These are phyloP conservation scores for Astreopora myriophthalma DNA, from an alignment of 64 coral and sea anemone species.

Conservation along the genomic window DNA sequence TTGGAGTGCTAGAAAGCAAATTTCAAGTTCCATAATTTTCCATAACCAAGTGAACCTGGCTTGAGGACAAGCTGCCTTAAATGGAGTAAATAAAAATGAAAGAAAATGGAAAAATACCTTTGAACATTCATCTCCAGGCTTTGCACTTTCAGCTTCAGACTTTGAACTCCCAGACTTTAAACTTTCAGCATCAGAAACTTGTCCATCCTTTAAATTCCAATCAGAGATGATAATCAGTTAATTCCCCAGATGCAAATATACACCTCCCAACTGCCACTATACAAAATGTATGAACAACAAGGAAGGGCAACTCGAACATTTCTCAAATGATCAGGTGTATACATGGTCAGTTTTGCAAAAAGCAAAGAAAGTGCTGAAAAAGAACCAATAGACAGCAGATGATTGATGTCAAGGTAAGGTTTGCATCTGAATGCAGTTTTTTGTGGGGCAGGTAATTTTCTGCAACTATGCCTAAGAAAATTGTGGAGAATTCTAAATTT, in stretches of 20 bases:
- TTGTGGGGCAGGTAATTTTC: neutral
- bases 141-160: conserved; percentile 8
- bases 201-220: conserved; percentile 9
- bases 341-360: no score
- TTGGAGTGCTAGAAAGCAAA: neutral
- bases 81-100: conserved; percentile 3
- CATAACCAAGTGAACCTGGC: conserved; percentile 8
- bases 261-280: neutral
- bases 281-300: neutral
- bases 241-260: neutral
- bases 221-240: neutral
- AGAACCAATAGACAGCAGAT: neutral
- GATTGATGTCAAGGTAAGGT: neutral
- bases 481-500: neutral
- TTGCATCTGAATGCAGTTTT: neutral
- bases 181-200: conserved; percentile 9
- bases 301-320: neutral
- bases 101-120: neutral
- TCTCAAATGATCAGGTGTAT: no score
- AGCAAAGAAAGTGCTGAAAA: no score
- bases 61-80: neutral
- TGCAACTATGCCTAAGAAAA: neutral
- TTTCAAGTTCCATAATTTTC: conserved; percentile 6
- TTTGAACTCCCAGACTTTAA: neutral
- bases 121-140: conserved; percentile 3